A percentile compares a stretch with the other conserved stretches of the same genome.
These are phyloP conservation scores for Odontophorus gujanensis DNA, from an alignment of 2,113 vertebrate species.

Conservation along the genomic window DNA sequence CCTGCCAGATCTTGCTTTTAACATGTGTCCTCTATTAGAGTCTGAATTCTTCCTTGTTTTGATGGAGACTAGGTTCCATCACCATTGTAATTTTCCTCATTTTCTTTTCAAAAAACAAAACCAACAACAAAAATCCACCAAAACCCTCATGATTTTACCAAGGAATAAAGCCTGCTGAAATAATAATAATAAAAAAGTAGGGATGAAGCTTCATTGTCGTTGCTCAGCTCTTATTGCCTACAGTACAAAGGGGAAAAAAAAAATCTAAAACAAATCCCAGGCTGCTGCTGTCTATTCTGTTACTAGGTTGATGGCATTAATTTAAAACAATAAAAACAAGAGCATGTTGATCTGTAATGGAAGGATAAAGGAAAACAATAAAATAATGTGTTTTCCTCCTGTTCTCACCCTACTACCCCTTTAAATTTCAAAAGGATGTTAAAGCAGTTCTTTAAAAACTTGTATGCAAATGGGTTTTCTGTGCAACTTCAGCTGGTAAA, in stretches of 20 bases:
- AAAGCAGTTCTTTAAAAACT: not conserved
- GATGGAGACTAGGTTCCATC: not conserved
- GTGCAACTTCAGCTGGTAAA: not conserved
- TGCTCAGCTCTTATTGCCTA: not conserved
- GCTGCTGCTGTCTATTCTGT: not conserved
- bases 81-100: not conserved
- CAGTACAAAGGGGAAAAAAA: not conserved
- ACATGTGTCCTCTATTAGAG: not conserved
- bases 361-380: not conserved
- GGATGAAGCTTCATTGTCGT: not conserved
- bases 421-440: not conserved
- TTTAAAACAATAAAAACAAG: not conserved
- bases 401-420: not conserved
- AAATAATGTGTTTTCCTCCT: accelerated
- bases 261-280: not conserved
- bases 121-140: not conserved
- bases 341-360: not conserved
- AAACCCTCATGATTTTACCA: not conserved
- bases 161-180: not conserved
- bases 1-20: not conserved
- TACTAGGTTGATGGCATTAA: not conserved
- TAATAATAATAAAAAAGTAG: not conserved
- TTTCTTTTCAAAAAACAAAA: not conserved
- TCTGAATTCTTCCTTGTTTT: not conserved
- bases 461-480: not conserved